phyloP scores from a whole-genome alignment of 2,888 invertebrate species.

The Apantesis nais region DNA sequence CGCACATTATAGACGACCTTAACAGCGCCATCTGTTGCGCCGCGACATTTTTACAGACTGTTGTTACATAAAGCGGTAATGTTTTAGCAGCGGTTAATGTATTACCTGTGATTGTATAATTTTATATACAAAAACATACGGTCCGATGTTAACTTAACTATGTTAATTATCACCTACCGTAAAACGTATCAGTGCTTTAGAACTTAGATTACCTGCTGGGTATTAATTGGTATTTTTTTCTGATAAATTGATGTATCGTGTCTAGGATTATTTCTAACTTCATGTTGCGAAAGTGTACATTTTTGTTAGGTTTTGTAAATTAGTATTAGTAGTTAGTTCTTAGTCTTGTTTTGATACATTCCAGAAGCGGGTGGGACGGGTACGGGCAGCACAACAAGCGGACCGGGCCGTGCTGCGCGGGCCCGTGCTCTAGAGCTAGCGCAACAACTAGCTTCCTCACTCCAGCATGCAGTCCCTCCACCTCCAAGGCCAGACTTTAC shows the following conservation, averaged over 20 bases:
- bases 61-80: neutral
- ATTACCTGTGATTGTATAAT: neutral
- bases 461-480: constrained; percentile 87
- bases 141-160: neutral
- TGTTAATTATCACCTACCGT: neutral
- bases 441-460: constrained; percentile 87
- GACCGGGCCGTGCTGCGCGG: constrained; percentile 77
- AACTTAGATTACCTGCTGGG: neutral
- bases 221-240: neutral
- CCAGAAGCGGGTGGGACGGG: constrained; percentile 75
- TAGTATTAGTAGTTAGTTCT: neutral
- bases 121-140: neutral
- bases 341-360: constrained; percentile 21
- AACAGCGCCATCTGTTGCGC: constrained; percentile 42
- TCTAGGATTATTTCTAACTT: neutral
- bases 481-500: constrained; percentile 89
- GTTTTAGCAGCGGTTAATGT: neutral
- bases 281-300: neutral
- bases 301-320: neutral
- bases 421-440: constrained; percentile 87
- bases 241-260: neutral
- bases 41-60: constrained; percentile 12
- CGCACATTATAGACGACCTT: constrained; percentile 14
- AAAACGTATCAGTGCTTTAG: neutral
- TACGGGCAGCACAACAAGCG: constrained; percentile 57